Evolutionary conservation across 2,797 vertebrate genomes (phyloP).

Genomic region (Holocentrus rufus): DNA sequence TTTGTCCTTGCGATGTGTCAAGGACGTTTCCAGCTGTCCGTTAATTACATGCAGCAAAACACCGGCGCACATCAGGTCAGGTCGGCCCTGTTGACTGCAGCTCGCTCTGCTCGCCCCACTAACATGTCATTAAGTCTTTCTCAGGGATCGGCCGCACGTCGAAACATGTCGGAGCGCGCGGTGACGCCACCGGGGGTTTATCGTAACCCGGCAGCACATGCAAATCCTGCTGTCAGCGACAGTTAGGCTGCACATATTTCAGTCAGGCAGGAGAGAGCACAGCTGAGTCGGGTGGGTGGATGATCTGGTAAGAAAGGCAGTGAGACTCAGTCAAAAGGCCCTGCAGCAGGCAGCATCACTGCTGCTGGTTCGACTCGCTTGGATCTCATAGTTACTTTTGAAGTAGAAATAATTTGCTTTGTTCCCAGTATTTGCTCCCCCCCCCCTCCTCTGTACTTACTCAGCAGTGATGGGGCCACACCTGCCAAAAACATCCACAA

Average conservation of each 20-base stretch:
- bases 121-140: conserved; percentile 61
- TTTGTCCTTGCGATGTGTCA: conserved; percentile 33
- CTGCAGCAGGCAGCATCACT: neutral
- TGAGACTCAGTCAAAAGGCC: conserved; percentile 19
- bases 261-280: conserved; percentile 2
- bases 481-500: too few relatives aligned
- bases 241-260: conserved; percentile 49
- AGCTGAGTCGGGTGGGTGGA: conserved; percentile 29
- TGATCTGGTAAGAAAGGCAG: conserved; percentile 29
- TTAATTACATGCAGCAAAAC: conserved; percentile 13
- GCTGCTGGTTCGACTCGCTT: neutral
- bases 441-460: neutral
- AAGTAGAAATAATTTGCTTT: neutral
- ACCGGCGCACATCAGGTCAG: conserved; percentile 34
- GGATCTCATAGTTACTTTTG: too few relatives aligned
- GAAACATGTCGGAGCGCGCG: conserved; percentile 51
- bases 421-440: neutral
- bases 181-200: conserved; percentile 40
- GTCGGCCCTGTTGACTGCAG: conserved; percentile 50
- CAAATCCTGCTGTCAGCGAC: conserved; percentile 42
- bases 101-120: conserved; percentile 29
- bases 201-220: conserved; percentile 12
- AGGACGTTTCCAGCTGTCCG: conserved; percentile 39
- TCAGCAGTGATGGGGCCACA: neutral
- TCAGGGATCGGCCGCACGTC: conserved; percentile 33